Percentiles rank a stretch among this genome's conserved stretches.
Evolutionary conservation across 2,888 invertebrate genomes (phyloP).

Genomic region (Peribatodes rhomboidaria): DNA sequence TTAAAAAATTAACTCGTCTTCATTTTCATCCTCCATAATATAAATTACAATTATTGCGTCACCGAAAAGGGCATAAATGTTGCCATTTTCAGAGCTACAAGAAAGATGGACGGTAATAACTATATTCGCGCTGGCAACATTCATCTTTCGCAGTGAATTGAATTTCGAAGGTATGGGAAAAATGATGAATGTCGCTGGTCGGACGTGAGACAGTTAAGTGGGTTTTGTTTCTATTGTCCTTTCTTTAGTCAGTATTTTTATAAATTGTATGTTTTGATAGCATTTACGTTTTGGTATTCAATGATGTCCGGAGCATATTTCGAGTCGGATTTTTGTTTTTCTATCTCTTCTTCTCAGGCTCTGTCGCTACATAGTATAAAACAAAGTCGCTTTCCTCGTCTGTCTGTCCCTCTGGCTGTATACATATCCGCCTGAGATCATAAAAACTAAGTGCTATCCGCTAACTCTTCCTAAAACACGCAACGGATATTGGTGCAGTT

Average conservation of each 20-base stretch:
- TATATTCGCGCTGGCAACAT: conserved; percentile 62
- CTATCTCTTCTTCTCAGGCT: no score
- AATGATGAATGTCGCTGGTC: conserved; percentile 56
- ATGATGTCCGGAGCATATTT: no score
- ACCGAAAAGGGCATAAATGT: conserved; percentile 48
- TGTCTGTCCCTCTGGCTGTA: no score
- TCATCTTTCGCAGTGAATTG: conserved; percentile 59
- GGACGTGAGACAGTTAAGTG: neutral
- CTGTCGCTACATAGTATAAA: no score
- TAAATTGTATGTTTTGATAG: neutral
- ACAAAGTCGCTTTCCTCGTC: no score
- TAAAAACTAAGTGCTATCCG: no score
- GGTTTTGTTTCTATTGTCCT: conserved; percentile 37
- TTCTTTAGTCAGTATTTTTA: neutral
- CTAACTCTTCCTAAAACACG: no score
- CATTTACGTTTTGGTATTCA: no score
- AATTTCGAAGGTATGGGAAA: conserved; percentile 59
- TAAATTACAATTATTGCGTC: conserved; percentile 44
- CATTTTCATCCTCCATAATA: neutral
- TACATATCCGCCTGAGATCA: no score
- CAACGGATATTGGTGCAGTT: no score
- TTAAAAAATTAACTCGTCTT: neutral
- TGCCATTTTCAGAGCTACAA: conserved; percentile 54
- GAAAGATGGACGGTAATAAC: conserved; percentile 68
- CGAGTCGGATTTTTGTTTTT: no score